Conservation (phyloP, 1,140 invertebrate genomes). For the Brachionus sp. region DNA sequence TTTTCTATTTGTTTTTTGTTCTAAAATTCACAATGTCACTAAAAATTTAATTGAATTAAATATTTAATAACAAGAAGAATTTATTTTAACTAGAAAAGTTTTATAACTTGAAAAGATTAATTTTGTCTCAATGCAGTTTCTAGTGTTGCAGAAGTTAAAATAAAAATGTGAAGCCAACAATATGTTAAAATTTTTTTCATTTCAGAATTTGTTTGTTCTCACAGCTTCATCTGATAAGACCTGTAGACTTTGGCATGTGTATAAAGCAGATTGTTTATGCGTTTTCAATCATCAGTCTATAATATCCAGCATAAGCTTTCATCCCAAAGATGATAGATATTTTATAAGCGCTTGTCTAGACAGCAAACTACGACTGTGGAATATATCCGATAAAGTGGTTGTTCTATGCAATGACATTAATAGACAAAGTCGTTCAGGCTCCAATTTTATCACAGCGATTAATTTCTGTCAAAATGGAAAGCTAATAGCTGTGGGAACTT, state of each 20-base stretch:
- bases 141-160: no score
- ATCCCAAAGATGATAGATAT: slow-evolving; percentile 88
- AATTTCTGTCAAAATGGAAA: slow-evolving; percentile 96
- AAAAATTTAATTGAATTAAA: no score
- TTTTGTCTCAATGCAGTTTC: no score
- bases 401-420: slow-evolving; percentile 39
- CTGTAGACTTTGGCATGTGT: slow-evolving; percentile 94
- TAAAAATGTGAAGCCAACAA: no score
- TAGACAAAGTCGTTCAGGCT: slow-evolving; percentile 64
- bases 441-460: slow-evolving; percentile 89
- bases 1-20: no score
- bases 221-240: slow-evolving; percentile 98
- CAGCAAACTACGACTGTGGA: slow-evolving; percentile 94
- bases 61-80: no score
- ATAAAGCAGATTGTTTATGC: slow-evolving; percentile 89
- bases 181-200: no score
- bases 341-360: slow-evolving; percentile 91
- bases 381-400: slow-evolving; percentile 96
- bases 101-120: no score
- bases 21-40: no score
- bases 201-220: slow-evolving; percentile 88
- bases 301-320: slow-evolving; percentile 95
- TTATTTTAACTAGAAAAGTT: no score
- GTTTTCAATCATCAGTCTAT: slow-evolving; percentile 99
- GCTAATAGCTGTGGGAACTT: slow-evolving; percentile 89